These are phyloP conservation scores for Ataeniobius toweri DNA, from an alignment of 2,797 vertebrate species.

Conservation along the genomic window DNA sequence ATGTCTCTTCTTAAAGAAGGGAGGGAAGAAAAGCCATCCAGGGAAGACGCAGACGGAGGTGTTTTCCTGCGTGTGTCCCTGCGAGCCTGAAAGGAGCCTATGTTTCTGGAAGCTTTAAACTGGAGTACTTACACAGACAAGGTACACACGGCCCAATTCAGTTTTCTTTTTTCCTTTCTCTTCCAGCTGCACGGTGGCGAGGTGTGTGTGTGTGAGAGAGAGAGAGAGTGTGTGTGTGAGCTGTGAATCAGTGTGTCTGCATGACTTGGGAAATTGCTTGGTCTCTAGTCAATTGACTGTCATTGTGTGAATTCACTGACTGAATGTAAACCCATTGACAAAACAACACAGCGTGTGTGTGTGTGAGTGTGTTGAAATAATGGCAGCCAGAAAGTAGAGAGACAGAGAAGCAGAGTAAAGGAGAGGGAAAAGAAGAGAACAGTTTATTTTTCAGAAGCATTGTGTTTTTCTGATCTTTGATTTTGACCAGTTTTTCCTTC, in stretches of 20 bases:
- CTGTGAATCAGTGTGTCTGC: constrained; percentile 2
- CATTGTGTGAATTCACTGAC: constrained; percentile 57
- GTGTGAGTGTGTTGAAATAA: background rate
- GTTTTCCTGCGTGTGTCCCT: constrained; percentile 19
- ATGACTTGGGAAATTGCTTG: constrained; percentile 2
- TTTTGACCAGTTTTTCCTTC: background rate
- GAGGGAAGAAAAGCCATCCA: constrained; percentile 5
- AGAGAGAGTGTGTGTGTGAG: background rate
- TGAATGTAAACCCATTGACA: constrained; percentile 58
- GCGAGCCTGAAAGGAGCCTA: constrained; percentile 55
- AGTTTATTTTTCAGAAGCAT: background rate
- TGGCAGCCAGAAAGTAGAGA: background rate
- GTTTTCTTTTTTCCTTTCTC: background rate
- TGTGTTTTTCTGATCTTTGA: background rate
- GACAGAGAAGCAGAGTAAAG: background rate
- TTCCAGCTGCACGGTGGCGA: background rate
- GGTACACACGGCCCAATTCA: constrained; percentile 42
- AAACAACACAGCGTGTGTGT: constrained; percentile 33
- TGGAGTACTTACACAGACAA: constrained; percentile 69
- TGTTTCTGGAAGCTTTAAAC: constrained; percentile 60
- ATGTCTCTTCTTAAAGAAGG: constrained; percentile 26
- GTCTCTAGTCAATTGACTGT: constrained; percentile 43
- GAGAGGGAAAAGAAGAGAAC: background rate
- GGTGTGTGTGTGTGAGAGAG: constrained; percentile 6
- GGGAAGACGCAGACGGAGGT: constrained; percentile 15